Evolutionary conservation across 2,888 invertebrate species (phyloP).

Genomic region (Tipula helvola): DNA sequence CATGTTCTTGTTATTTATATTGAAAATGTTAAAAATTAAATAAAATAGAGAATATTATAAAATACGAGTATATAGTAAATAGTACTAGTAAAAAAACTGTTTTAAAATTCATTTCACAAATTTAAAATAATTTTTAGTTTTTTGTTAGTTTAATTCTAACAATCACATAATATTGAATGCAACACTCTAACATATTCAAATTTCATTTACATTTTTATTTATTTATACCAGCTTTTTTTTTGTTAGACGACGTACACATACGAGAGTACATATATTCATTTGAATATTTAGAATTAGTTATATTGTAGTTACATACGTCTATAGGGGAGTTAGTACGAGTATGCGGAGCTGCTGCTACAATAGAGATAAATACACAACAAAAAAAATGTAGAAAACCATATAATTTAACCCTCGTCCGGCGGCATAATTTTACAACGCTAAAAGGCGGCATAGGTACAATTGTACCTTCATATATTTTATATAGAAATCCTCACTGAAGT

Average conservation of each 20-base stretch:
- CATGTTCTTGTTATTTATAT: not conserved
- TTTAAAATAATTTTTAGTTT: not conserved
- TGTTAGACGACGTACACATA: not conserved
- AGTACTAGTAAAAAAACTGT: not conserved
- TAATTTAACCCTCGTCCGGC: too few species aligned
- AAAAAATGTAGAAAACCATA: too few species aligned
- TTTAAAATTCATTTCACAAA: not conserved
- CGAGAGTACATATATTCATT: not conserved
- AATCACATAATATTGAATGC: not conserved
- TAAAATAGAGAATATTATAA: not conserved
- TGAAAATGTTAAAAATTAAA: not conserved
- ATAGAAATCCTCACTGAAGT: too few species aligned
- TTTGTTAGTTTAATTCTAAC: not conserved
- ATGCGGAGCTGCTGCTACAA: too few species aligned
- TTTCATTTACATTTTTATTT: not conserved
- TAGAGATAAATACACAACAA: too few species aligned
- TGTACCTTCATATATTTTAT: too few species aligned
- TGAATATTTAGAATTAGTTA: not conserved
- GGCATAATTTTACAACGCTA: too few species aligned
- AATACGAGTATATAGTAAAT: not conserved
- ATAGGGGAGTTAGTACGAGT: too few species aligned
- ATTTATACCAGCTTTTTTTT: not conserved
- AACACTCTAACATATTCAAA: not conserved
- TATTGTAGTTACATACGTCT: not conserved
- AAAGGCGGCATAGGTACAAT: too few species aligned